Evolutionary conservation across 2,888 invertebrate species (phyloP).

Genomic region (Carabus problematicus): DNA sequence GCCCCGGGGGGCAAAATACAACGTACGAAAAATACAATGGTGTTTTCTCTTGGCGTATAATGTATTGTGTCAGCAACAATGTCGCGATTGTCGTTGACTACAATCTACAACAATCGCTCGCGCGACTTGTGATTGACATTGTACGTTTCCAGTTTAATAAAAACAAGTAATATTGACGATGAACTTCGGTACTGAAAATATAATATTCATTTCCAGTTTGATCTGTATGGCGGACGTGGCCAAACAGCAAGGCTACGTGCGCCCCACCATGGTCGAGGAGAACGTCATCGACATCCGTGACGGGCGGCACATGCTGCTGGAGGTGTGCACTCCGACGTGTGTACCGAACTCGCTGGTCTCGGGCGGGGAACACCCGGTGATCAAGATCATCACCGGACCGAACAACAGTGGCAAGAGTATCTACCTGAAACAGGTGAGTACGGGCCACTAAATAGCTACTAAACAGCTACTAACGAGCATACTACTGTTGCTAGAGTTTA

Average conservation of each 20-base stretch:
- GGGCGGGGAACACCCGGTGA: slow-evolving; percentile 59
- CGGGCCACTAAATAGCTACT: not conserved
- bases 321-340: slow-evolving; percentile 67
- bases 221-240: slow-evolving; percentile 57
- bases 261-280: slow-evolving; percentile 55
- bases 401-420: slow-evolving; percentile 94
- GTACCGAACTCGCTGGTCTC: slow-evolving; percentile 78
- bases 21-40: no score
- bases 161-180: no score
- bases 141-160: no score
- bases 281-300: slow-evolving; percentile 55
- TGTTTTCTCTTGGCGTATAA: no score
- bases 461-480: slow-evolving; percentile 12
- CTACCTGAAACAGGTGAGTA: slow-evolving; percentile 78
- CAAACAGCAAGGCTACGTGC: slow-evolving; percentile 53
- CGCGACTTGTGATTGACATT: no score
- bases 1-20: no score
- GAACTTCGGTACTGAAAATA: no score
- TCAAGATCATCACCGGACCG: slow-evolving; percentile 87
- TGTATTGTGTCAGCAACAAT: no score
- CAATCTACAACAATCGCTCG: no score
- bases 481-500: no score
- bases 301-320: slow-evolving; percentile 79
- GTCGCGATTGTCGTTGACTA: no score
- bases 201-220: no score